A percentile compares a stretch with the other conserved stretches of the same genome.
Evolutionary conservation across 2,113 vertebrate genomes (phyloP).

Genomic region (Scolopax mira): DNA sequence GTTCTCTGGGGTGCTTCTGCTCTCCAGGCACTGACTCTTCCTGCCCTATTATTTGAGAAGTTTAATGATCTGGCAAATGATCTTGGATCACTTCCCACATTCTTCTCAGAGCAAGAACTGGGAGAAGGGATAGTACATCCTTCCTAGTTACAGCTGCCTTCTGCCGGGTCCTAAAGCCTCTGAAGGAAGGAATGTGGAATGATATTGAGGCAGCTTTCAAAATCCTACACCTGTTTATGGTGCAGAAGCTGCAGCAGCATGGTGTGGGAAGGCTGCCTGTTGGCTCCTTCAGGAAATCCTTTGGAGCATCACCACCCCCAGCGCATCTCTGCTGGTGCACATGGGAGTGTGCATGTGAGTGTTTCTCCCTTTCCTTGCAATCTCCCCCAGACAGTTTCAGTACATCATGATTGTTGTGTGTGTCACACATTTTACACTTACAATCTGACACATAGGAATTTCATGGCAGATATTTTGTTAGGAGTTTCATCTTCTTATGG

Average conservation of each 20-base stretch:
- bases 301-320: background rate
- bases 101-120: background rate
- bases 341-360: accelerated
- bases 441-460: background rate
- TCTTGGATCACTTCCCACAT: background rate
- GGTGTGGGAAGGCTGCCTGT: accelerated
- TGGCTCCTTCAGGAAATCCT: background rate
- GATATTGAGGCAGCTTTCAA: background rate
- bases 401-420: background rate
- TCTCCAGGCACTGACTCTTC: background rate
- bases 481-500: background rate
- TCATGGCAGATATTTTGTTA: background rate
- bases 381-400: background rate
- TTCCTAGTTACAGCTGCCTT: background rate
- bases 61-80: background rate
- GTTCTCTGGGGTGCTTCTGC: background rate
- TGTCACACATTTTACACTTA: background rate
- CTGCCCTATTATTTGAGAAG: background rate
- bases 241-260: background rate
- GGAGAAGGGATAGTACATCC: background rate
- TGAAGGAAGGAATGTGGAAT: no score
- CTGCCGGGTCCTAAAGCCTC: background rate
- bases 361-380: background rate
- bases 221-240: background rate
- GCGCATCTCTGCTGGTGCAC: background rate